phyloP scores from a whole-genome alignment of 2,113 vertebrate species.

The Anguilla rostrata region DNA sequence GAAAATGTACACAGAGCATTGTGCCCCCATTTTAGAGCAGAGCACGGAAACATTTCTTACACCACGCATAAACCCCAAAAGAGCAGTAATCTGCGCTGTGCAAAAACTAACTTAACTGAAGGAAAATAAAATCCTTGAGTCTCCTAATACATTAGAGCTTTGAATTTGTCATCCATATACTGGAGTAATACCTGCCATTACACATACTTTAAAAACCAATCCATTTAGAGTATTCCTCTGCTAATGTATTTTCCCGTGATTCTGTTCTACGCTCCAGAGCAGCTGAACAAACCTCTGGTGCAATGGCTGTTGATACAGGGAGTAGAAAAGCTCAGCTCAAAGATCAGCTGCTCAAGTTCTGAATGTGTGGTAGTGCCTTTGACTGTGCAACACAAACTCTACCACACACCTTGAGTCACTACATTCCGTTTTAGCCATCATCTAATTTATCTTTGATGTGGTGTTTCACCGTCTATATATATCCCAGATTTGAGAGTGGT shows the following conservation, averaged over 20 bases:
- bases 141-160: not conserved
- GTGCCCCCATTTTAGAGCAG: not conserved
- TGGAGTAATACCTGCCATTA: not conserved
- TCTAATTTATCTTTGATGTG: not conserved
- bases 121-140: conserved; percentile 9
- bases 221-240: not conserved
- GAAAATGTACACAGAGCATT: not conserved
- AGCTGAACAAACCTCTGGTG: not conserved
- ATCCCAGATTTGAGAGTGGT: not conserved
- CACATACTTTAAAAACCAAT: not conserved
- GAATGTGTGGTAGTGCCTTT: not conserved
- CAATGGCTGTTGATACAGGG: not conserved
- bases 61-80: not conserved
- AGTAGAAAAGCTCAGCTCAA: not conserved
- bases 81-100: not conserved
- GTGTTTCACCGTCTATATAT: not conserved
- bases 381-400: not conserved
- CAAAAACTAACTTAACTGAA: conserved; percentile 11
- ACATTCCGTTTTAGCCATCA: not conserved
- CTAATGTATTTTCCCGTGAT: not conserved
- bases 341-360: not conserved
- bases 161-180: not conserved
- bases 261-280: not conserved
- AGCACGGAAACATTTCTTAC: not conserved
- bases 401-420: not conserved